Percentiles rank a stretch among this genome's conserved stretches.
Evolutionary conservation across 2,113 vertebrate genomes (phyloP).

Genomic region (Gallinago paraguaiae): DNA sequence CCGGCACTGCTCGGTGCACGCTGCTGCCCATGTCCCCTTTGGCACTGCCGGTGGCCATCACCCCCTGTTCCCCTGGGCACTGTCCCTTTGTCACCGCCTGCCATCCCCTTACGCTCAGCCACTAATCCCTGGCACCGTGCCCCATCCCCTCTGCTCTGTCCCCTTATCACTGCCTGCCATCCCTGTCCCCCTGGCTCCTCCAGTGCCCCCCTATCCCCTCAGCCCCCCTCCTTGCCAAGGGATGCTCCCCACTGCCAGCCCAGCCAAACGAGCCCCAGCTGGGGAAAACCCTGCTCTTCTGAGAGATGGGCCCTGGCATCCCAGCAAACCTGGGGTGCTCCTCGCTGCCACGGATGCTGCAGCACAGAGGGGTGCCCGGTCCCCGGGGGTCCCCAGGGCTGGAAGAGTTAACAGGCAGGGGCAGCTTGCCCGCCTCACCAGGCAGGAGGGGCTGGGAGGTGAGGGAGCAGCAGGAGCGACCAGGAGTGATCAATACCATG

Average conservation of each 20-base stretch:
- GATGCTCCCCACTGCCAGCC: neutral
- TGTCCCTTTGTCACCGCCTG: neutral
- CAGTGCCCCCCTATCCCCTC: neutral
- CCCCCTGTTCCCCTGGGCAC: neutral
- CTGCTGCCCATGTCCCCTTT: neutral
- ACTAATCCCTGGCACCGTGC: neutral
- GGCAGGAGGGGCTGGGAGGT: neutral
- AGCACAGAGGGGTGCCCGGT: neutral
- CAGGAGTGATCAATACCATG: slow-evolving; percentile 44
- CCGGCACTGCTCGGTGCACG: neutral
- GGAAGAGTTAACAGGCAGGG: slow-evolving; percentile 31
- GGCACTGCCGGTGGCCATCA: neutral
- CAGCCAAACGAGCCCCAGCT: neutral
- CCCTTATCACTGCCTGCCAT: slow-evolving; percentile 8
- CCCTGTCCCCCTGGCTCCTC: neutral
- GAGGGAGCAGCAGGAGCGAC: slow-evolving; percentile 16
- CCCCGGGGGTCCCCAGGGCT: neutral
- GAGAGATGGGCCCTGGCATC: neutral
- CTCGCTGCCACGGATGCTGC: neutral
- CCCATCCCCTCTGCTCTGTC: neutral
- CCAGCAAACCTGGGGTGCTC: neutral
- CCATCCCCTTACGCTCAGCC: fast-evolving
- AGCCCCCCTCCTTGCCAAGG: neutral
- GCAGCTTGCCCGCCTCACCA: neutral
- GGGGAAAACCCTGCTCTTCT: neutral